Evolutionary conservation across 2,888 invertebrate species (phyloP).

Genomic region (Plebejus argus): DNA sequence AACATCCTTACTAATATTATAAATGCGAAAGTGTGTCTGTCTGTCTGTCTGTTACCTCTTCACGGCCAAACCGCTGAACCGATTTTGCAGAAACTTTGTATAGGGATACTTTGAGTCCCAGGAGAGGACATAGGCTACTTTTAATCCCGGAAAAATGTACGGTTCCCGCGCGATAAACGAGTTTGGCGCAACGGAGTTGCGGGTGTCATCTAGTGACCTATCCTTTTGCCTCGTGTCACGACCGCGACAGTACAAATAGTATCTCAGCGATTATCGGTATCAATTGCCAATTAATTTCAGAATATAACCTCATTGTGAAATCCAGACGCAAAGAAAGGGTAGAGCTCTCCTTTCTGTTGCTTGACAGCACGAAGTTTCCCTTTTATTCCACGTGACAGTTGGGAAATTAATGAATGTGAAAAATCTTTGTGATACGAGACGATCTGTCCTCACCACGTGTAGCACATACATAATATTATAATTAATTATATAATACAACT

Average conservation of each 20-base stretch:
- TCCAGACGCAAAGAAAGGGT: background rate
- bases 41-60: too few species aligned
- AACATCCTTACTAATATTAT: too few species aligned
- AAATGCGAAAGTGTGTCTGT: too few species aligned
- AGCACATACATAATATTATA: background rate
- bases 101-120: too few species aligned
- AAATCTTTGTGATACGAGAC: conserved; percentile 15
- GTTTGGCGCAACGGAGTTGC: too few species aligned
- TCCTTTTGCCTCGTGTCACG: background rate
- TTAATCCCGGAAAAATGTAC: too few species aligned
- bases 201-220: too few species aligned
- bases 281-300: background rate
- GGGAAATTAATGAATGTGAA: conserved; percentile 11
- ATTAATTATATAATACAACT: background rate
- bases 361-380: conserved; percentile 11
- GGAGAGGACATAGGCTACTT: too few species aligned
- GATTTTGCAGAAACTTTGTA: too few species aligned
- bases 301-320: background rate
- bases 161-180: too few species aligned
- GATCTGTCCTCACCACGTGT: background rate
- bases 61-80: too few species aligned
- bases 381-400: conserved; percentile 15
- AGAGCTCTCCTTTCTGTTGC: background rate
- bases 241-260: background rate
- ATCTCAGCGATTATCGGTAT: background rate